Evolutionary conservation across 2,888 invertebrate genomes (phyloP).

Genomic region (Leptopilina drosophilae): DNA sequence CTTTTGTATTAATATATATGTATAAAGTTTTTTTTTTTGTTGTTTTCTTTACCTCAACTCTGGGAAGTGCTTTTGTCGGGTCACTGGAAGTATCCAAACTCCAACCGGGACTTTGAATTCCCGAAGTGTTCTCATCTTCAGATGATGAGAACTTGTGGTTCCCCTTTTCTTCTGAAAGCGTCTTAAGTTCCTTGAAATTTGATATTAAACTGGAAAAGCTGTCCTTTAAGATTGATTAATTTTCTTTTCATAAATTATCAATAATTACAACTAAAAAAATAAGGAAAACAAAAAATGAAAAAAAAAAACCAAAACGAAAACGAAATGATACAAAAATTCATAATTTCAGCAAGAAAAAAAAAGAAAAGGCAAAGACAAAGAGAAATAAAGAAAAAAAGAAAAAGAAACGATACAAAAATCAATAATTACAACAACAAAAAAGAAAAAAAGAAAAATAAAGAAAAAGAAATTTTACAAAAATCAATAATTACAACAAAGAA

Average conservation of each 20-base stretch:
- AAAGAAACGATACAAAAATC: too few relatives aligned
- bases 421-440: too few relatives aligned
- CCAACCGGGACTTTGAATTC: conserved; percentile 65
- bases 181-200: conserved; percentile 56
- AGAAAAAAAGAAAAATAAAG: too few relatives aligned
- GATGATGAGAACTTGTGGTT: conserved; percentile 32
- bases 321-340: too few relatives aligned
- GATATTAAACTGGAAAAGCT: conserved; percentile 55
- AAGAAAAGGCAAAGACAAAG: too few relatives aligned
- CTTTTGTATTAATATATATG: too few relatives aligned
- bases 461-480: too few relatives aligned
- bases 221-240: conserved; percentile 33
- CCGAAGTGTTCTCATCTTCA: conserved; percentile 63
- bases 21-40: background rate
- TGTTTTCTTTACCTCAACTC: conserved; percentile 2
- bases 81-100: conserved; percentile 61
- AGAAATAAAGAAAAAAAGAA: too few relatives aligned
- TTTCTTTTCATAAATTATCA: background rate
- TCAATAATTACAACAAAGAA: background rate
- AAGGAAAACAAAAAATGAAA: background rate
- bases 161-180: conserved; percentile 51
- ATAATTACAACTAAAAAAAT: background rate
- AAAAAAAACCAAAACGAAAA: too few relatives aligned
- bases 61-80: conserved; percentile 36
- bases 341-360: too few relatives aligned